Conservation (phyloP, 1,140 invertebrate species). For the Lepidurus apus region DNA sequence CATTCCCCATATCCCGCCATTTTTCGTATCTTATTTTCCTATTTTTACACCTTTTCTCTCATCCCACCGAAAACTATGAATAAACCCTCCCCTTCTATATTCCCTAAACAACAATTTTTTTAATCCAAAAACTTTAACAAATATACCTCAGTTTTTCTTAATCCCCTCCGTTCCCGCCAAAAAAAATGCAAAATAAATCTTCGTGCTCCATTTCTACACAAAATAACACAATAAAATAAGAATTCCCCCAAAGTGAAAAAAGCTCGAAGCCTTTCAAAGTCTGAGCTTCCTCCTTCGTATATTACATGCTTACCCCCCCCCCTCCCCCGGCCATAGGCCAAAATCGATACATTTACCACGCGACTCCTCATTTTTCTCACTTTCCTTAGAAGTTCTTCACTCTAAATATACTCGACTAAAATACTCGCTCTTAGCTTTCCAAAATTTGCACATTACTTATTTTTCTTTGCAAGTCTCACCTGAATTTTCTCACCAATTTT, state of each 20-base stretch:
- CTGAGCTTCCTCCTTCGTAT: background rate
- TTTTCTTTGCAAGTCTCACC: background rate
- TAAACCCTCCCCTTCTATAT: background rate
- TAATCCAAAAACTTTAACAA: background rate
- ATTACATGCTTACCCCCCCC: background rate
- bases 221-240: no score
- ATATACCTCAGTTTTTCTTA: no score
- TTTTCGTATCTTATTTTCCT: background rate
- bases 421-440: no score
- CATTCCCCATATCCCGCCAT: background rate
- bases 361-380: background rate
- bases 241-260: background rate
- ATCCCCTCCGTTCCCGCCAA: no score
- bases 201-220: no score
- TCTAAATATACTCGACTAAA: no score
- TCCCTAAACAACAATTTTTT: background rate
- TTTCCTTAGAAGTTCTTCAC: background rate
- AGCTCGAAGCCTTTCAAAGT: conserved; percentile 15
- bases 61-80: background rate
- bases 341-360: background rate
- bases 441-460: background rate
- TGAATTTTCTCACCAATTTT: background rate
- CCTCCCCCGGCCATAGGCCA: background rate
- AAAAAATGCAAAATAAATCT: no score
- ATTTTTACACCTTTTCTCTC: background rate